Percentiles rank a stretch among this genome's conserved stretches.
phyloP scores from a whole-genome alignment of 2,113 vertebrate genomes.

The Sturnira hondurensis region DNA sequence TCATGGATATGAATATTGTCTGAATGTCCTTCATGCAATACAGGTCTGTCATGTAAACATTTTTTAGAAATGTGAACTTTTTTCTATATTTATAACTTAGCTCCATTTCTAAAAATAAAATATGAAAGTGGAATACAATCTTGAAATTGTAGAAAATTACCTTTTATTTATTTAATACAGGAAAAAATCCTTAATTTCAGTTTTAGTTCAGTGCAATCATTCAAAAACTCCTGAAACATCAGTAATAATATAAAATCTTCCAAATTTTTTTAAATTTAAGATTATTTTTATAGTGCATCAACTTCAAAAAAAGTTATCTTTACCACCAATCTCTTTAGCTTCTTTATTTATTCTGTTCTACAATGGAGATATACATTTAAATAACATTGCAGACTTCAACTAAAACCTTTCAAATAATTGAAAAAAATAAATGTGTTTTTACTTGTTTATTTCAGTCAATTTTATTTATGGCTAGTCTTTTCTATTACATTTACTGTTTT shows the following conservation, averaged over 20 bases:
- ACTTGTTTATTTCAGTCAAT: not conserved
- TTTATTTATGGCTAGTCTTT: not conserved
- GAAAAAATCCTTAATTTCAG: not conserved
- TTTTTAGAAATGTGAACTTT: slow-evolving; percentile 9
- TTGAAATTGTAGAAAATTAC: slow-evolving; percentile 18
- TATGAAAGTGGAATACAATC: not conserved
- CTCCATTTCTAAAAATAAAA: slow-evolving; percentile 37
- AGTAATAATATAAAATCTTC: not conserved
- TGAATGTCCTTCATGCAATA: not conserved
- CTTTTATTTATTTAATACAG: not conserved
- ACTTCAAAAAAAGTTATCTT: not conserved
- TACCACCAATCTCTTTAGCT: not conserved
- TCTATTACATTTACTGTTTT: not conserved
- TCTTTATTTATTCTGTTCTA: not conserved
- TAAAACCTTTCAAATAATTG: not conserved
- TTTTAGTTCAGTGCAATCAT: not conserved
- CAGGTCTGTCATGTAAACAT: not conserved
- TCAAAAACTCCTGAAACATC: not conserved
- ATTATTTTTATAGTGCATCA: not conserved
- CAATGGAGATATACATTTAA: not conserved
- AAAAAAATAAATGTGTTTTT: not conserved
- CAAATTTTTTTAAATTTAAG: not conserved
- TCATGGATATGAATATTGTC: not conserved
- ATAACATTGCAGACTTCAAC: not conserved
- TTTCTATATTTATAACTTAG: slow-evolving; percentile 15